phyloP scores from a whole-genome alignment of 1,140 invertebrate genomes.

The Calosoma granatense region DNA sequence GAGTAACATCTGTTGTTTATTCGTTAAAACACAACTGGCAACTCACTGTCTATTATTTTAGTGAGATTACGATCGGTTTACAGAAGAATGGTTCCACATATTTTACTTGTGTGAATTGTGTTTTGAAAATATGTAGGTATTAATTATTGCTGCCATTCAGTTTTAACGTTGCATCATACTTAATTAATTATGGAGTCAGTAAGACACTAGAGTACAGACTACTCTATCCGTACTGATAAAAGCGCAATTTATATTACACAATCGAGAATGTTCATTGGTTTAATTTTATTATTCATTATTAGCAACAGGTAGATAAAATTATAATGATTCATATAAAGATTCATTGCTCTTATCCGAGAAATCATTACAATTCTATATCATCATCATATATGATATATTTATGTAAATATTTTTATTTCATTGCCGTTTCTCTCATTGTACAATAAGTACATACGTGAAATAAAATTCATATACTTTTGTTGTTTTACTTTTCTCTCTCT shows the following conservation, averaged over 20 bases:
- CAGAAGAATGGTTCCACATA: not conserved
- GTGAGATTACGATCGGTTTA: not conserved
- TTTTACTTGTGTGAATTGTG: not conserved
- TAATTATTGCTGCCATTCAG: not conserved
- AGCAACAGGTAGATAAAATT: not conserved
- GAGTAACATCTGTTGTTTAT: not conserved
- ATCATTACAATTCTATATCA: not conserved
- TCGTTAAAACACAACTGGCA: slow-evolving; percentile 6
- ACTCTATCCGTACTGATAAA: too few species aligned
- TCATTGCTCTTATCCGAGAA: not conserved
- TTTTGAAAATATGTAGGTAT: not conserved
- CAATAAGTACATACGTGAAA: too few species aligned
- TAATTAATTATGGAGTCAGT: not conserved
- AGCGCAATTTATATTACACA: too few species aligned
- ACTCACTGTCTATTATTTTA: not conserved
- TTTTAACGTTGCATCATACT: not conserved
- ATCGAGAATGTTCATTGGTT: not conserved
- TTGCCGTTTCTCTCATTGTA: too few species aligned
- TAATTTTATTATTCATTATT: not conserved
- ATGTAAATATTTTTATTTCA: not conserved
- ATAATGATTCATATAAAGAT: not conserved
- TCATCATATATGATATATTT: too few species aligned
- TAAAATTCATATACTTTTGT: not conserved
- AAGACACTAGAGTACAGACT: too few species aligned
- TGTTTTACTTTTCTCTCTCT: not conserved